Evolutionary conservation across 2,888 invertebrate genomes (phyloP), one percentile per base, ranked within the genome.

Genomic region (Drosophila affinis): DNA sequence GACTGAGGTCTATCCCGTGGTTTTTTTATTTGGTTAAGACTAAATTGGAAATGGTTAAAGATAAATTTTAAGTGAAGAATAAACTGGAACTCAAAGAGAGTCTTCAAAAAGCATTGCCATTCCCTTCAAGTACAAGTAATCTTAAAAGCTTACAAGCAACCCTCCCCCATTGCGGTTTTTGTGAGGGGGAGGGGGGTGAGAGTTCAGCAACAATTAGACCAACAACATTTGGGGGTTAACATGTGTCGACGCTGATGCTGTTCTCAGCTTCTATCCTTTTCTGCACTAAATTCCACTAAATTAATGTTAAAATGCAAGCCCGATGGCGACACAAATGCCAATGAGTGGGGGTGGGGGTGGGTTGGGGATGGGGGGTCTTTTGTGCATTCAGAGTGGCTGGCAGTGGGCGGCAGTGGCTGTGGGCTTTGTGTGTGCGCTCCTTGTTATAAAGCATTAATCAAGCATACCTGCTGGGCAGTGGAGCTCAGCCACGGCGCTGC

Each of bases 391-490:
- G 55, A 45, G 64, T 49, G 45, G 21, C 2, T 2, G 27, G 27
- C 9, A 27, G 27, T 6, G 27, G 7, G 1, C 1, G 27, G 0
- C 21, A 3, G 27, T 6, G 27, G 7, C 27, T 6, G 27, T 6
- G 51, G 27, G 55, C 67, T 67, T 67, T 79, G 62, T 68, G 57
- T 75, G 68, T 80, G 70, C 71, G 39, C 39, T 39, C 14, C 72
- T 77, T 81, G 81, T 72, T 80, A 85, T 79, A 86, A 81, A 86
- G 87, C 87, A 88, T 88, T 89, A 88, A 88, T 88, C 89, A 88
- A 87, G 81, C 76, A 80, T 87, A 88, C 89, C 89, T 88, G 88
- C 89, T 86, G 86, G 84, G 77, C 81, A 71, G 65, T 58, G 52
- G 27, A 48, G 39, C 47, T 59, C 34, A 55, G 17, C 49, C 27